Base-by-base conservation (phyloP, 1,140 invertebrate species). In the Megalonaias nervosa region DNA sequence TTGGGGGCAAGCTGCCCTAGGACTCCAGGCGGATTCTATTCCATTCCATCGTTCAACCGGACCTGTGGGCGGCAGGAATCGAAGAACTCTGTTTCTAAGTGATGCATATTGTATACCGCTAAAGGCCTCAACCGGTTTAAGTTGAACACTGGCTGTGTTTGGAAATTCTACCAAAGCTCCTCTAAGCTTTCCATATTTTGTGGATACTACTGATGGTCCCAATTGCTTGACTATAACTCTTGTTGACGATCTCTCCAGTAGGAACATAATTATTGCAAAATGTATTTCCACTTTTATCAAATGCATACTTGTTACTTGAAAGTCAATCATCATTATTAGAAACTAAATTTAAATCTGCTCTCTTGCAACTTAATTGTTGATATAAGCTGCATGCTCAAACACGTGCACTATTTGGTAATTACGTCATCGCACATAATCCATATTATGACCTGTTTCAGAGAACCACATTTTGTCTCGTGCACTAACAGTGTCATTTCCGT, bases 1-100 rank as follows among this genome's bases (percentile, higher is more conserved):
- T 89, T 98, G 95, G 1, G 95, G 95, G 89, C 95, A 96, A 65
- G 95, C 94, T 0, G 94, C 92, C 26, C 94, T 94, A 87, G 95
- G 94, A 21, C 93, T 92, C 84, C 96, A 94, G 21, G 95, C 95
- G 67, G 96, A 89, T 96, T 95, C 48, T 94, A 94, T 94, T 21
- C 96, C 94, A 93, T 70, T 96, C 93, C 17, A 97, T 94, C 84
- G 85, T 92, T 94, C 91, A 94, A 94, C 74, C 94, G 96, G 82
- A 61, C 95, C 97, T 1, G 97, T 96, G 16, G 97, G 97, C 13
- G 97, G 97, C 96, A 98, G 98, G 87, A 99, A 98, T 58, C 98
- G 92, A 38, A 99, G 92, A 71, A 94, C 94, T 17, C 96, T 97
- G 2, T 96, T 92, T 11, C 97, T 97, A 57, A 98, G 95, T 26